A percentile compares a stretch with the other conserved stretches of the same genome.
phyloP scores from a whole-genome alignment of 2,797 vertebrate species.

The Siniperca scherzeri region DNA sequence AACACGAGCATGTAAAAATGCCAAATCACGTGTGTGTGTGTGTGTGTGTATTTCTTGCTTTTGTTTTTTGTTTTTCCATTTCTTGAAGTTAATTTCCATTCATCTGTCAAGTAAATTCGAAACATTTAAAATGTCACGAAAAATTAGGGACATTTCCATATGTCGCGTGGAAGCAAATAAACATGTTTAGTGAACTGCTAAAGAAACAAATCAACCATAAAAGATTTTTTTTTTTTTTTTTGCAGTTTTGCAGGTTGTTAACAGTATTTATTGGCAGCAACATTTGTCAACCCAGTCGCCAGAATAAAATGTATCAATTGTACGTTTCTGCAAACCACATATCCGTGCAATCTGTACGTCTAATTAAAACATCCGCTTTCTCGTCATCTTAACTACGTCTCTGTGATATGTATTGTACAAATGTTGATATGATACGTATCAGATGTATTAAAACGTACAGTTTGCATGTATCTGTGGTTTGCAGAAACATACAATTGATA shows the following conservation, averaged over 20 bases:
- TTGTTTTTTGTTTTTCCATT: neutral
- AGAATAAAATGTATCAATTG: too few species aligned
- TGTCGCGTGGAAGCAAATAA: constrained; percentile 11
- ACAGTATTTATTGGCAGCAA: neutral
- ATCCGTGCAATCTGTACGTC: too few species aligned
- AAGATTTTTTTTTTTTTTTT: neutral
- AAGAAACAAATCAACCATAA: constrained; percentile 3
- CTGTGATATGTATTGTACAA: too few species aligned
- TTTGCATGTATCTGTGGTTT: too few species aligned
- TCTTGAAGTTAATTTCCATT: neutral
- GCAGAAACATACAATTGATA: too few species aligned
- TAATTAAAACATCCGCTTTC: too few species aligned
- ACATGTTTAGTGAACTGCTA: neutral
- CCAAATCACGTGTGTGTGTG: constrained; percentile 9
- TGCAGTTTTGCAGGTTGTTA: neutral
- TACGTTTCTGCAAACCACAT: too few species aligned
- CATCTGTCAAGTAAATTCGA: neutral
- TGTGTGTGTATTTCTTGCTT: neutral
- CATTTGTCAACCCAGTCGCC: too few species aligned
- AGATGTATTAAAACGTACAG: too few species aligned
- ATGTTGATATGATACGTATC: too few species aligned
- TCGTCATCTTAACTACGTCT: too few species aligned
- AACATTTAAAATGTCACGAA: constrained; percentile 1
- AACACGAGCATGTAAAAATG: constrained; percentile 47
- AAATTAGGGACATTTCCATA: neutral